Conservation (phyloP, 53 echinoderm and acorn worm genomes). For the Henricia sp. region DNA sequence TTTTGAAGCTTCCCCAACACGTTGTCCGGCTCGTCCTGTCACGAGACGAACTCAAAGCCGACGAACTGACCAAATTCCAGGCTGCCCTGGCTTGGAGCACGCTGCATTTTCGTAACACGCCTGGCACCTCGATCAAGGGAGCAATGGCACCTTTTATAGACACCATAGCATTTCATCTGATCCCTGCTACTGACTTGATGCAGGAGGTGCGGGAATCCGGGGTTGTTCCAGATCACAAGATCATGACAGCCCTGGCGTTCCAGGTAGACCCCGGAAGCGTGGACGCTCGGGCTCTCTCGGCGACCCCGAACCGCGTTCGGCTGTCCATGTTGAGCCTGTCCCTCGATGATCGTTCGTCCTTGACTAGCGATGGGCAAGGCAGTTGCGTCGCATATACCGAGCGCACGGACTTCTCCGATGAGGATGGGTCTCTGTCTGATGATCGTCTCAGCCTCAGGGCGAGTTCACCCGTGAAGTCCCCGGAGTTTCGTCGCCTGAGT, state of each 20-base stretch:
- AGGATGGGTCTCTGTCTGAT: neutral
- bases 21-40: constrained; percentile 91
- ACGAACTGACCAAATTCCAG: constrained; percentile 93
- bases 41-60: constrained; percentile 94
- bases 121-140: constrained; percentile 64
- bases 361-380: neutral
- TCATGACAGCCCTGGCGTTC: constrained; percentile 96
- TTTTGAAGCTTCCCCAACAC: constrained; percentile 91
- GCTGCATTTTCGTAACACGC: constrained; percentile 77
- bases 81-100: constrained; percentile 88
- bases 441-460: neutral
- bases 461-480: constrained; percentile 24
- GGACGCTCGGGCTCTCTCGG: constrained; percentile 71
- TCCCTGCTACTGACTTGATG: constrained; percentile 88
- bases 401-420: constrained; percentile 7
- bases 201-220: constrained; percentile 81
- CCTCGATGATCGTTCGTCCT: constrained; percentile 66
- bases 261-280: constrained; percentile 94
- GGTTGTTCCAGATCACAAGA: constrained; percentile 88
- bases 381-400: constrained; percentile 9
- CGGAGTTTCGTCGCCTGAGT: constrained; percentile 49
- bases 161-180: constrained; percentile 89
- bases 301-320: constrained; percentile 78
- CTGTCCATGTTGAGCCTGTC: constrained; percentile 76
- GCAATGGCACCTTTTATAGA: constrained; percentile 92